Conservation (phyloP, 2,113 vertebrate genomes). For the Cephalopterus ornatus region DNA sequence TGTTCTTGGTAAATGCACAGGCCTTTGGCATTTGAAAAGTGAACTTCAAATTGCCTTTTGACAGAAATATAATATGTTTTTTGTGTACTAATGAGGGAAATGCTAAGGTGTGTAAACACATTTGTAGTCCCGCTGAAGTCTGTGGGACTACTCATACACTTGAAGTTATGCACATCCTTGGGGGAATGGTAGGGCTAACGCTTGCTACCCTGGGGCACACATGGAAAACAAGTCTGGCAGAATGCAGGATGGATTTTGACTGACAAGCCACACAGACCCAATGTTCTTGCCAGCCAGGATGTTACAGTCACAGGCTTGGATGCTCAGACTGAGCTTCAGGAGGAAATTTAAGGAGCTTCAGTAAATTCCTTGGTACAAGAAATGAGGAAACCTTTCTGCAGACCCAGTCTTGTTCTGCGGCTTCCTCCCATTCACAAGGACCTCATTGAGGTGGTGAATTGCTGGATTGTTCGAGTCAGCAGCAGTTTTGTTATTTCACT, state of each 20-base stretch:
- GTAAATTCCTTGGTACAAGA: not conserved
- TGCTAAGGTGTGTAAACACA: not conserved
- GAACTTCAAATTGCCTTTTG: conserved; percentile 10
- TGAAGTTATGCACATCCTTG: not conserved
- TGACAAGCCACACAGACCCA: not conserved
- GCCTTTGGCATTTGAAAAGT: not conserved
- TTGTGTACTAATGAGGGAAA: not conserved
- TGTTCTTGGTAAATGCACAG: not conserved
- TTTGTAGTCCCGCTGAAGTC: not conserved
- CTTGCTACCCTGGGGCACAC: not conserved
- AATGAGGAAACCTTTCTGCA: not conserved
- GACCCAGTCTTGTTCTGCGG: not conserved
- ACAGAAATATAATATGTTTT: not conserved
- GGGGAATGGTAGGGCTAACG: not conserved
- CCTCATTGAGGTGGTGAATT: not conserved
- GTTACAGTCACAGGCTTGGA: not conserved
- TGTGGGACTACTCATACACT: not conserved
- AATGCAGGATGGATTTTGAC: not conserved
- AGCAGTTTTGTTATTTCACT: not conserved
- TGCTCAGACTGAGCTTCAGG: not conserved
- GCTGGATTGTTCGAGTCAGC: not conserved
- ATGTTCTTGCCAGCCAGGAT: not conserved
- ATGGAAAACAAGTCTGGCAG: not conserved
- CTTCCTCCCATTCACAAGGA: not conserved
- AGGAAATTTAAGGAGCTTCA: not conserved